Base-by-base conservation (phyloP, 2,797 vertebrate genomes). In the Onychomys arenicola region DNA sequence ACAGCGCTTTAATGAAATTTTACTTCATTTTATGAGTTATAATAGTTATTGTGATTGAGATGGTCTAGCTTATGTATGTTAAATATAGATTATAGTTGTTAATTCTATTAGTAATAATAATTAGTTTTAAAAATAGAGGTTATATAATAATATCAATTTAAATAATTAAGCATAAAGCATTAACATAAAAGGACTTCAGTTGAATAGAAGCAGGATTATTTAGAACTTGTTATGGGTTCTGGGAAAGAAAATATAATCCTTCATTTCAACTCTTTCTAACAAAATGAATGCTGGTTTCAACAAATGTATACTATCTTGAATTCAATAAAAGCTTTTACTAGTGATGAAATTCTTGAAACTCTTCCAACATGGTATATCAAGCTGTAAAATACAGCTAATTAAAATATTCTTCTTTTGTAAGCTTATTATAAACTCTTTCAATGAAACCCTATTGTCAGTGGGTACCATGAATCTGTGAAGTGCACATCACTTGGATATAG, bases 51-150 rank as follows among this genome's bases (percentile, higher is more conserved):
- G 5, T 75, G 32, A 71, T 92, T 43, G 65, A 91, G 92, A 92
- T 57, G 8, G 23, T 71, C 52, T 49, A 80, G 6, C 12, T 71
- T 65, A 80, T 37, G 63, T 82, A 49, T 13, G 46, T 37, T 69
- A 93, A 90, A 93, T 25, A 0, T 61, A 90, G 83, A 73, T 86
- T 6, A 43, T 83, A 91, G 13, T 67, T 75, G 63, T 29, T 57
- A 76, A 88, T 77, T 94, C 29, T 90, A 67, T 77, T 83, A 80
- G 40, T 61, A 93, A 73, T 52, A 3, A 29, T 91, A 83, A 71
- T 90, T 87, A 71, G 5, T 78, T 37, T 81, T 82, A 82, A 71
- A 94, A 91, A 63, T 27, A 93, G 1, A 91, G 10, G 55, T 7
- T 5, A 59, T 86, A 25, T 77, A 82, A 92, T 11, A 92, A 86